These are phyloP conservation scores for Ibycter americanus DNA, from an alignment of 2,797 vertebrate genomes.

Conservation along the genomic window DNA sequence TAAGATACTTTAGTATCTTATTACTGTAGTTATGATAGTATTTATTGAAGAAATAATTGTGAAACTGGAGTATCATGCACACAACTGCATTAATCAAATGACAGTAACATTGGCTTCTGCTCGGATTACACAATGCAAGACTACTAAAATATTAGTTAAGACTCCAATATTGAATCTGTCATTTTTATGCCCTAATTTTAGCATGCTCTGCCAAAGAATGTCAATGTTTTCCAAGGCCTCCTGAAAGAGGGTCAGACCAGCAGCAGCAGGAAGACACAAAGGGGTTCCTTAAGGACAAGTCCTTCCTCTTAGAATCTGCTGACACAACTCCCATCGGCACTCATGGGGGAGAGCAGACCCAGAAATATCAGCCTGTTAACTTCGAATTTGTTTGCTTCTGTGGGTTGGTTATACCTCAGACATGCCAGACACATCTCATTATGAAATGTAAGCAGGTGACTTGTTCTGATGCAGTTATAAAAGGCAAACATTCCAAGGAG, in stretches of 20 bases:
- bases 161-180: background rate
- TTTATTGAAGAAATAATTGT: background rate
- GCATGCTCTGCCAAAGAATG: background rate
- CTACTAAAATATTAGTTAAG: background rate
- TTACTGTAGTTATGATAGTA: background rate
- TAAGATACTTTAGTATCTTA: no score
- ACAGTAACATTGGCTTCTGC: background rate
- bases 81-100: background rate
- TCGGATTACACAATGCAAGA: background rate
- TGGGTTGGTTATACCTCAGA: background rate
- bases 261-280: slow-evolving; percentile 17
- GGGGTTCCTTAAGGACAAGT: slow-evolving; percentile 57
- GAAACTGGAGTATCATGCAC: background rate
- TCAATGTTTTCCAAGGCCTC: background rate
- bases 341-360: background rate
- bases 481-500: background rate
- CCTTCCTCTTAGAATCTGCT: background rate
- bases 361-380: background rate
- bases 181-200: slow-evolving; percentile 20
- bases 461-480: background rate
- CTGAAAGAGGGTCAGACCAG: slow-evolving; percentile 2
- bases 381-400: background rate
- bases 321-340: background rate
- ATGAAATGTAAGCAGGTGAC: background rate
- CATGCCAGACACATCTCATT: background rate